Evolutionary conservation across 2,113 vertebrate genomes (phyloP).

Genomic region (Brachyistius frenatus): DNA sequence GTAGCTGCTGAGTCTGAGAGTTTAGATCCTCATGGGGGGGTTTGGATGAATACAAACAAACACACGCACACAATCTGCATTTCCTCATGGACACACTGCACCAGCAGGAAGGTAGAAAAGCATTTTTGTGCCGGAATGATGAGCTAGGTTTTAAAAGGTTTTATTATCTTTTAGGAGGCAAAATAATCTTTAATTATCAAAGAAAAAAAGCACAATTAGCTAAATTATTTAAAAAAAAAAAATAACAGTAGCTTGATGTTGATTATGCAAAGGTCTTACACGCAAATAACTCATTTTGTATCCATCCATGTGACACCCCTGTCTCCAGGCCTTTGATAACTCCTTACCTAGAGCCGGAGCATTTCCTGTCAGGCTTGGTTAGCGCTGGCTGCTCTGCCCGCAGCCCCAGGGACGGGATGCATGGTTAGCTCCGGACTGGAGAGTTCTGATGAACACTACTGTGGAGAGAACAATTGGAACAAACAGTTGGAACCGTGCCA

Average conservation of each 20-base stretch:
- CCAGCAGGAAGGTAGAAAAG: constrained; percentile 40
- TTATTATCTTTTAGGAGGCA: constrained; percentile 18
- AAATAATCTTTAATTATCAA: constrained; percentile 15
- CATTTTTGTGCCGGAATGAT: constrained; percentile 33
- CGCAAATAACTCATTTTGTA: constrained; percentile 32
- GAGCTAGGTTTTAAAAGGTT: constrained; percentile 36
- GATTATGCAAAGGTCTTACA: constrained; percentile 10
- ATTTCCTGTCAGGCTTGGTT: constrained; percentile 76
- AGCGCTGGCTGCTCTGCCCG: constrained; percentile 68
- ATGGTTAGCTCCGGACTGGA: constrained; percentile 64
- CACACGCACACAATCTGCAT: constrained; percentile 39
- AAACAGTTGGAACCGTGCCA: constrained; percentile 57
- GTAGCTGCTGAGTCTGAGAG: constrained; percentile 64
- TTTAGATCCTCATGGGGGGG: constrained; percentile 52
- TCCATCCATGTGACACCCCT: constrained; percentile 46
- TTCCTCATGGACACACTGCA: constrained; percentile 32
- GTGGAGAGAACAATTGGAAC: constrained; percentile 60
- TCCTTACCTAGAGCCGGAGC: constrained; percentile 69
- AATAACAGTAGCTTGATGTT: constrained; percentile 13
- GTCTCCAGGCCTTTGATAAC: constrained; percentile 55
- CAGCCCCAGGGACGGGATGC: constrained; percentile 70
- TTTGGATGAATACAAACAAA: constrained; percentile 37
- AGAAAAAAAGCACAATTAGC: background rate
- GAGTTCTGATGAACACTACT: constrained; percentile 63
- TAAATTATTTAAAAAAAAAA: background rate